Evolutionary conservation across 2,888 invertebrate genomes (phyloP).

Genomic region (Schrankia costaestrigalis): DNA sequence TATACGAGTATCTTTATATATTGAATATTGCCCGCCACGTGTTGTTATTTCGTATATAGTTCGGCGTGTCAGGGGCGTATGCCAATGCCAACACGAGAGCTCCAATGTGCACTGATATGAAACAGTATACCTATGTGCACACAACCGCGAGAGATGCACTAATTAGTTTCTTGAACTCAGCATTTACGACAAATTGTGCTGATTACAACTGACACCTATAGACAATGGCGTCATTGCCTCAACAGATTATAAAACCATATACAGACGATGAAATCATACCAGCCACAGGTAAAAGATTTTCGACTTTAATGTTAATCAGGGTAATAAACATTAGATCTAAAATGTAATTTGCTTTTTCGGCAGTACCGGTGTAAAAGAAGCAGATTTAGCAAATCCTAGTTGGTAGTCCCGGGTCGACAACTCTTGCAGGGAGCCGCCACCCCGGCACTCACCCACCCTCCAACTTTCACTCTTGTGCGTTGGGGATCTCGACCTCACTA

Average conservation of each 20-base stretch:
- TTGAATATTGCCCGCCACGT: constrained; percentile 1
- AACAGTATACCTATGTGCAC: constrained; percentile 4
- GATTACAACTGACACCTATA: constrained; percentile 3
- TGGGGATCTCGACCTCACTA: constrained; percentile 64
- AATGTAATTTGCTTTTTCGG: constrained; percentile 45
- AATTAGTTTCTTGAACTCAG: constrained; percentile 37
- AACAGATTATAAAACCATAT: not conserved
- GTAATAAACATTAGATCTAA: constrained; percentile 12
- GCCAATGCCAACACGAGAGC: constrained; percentile 32
- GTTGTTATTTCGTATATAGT: constrained; percentile 11
- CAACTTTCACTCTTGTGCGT: constrained; percentile 75
- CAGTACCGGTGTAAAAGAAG: constrained; percentile 59
- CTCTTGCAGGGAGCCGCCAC: constrained; percentile 64
- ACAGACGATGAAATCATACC: constrained; percentile 1
- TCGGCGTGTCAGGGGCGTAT: constrained; percentile 27
- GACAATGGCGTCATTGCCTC: not conserved
- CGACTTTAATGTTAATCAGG: constrained; percentile 10
- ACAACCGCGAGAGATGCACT: constrained; percentile 19
- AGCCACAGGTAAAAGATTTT: not conserved
- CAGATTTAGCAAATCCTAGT: constrained; percentile 77
- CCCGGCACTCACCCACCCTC: constrained; percentile 66
- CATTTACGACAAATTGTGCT: constrained; percentile 2
- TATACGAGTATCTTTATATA: too few relatives aligned
- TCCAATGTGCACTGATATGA: constrained; percentile 13
- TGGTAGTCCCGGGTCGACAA: constrained; percentile 74